Conservation (phyloP, 1,140 invertebrate genomes). For the Asobara japonica region DNA sequence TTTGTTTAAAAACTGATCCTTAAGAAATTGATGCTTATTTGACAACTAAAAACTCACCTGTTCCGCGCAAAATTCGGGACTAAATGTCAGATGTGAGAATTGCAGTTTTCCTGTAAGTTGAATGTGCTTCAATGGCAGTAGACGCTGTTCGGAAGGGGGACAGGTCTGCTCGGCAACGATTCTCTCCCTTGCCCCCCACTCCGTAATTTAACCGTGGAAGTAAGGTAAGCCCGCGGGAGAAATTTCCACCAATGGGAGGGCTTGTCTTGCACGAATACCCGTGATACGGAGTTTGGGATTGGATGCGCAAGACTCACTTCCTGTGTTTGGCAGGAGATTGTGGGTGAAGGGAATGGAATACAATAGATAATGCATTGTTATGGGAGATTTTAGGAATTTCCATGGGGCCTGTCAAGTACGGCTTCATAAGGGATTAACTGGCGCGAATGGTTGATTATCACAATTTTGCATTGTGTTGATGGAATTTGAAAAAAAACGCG, state of each 20-base stretch:
- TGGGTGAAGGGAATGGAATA: no score
- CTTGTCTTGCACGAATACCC: slow-evolving; percentile 30
- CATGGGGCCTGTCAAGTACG: no score
- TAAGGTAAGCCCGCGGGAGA: slow-evolving; percentile 34
- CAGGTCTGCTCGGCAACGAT: not conserved
- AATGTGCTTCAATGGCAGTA: slow-evolving; percentile 42
- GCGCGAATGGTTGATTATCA: no score
- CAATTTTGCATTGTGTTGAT: no score
- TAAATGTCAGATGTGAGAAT: slow-evolving; percentile 28
- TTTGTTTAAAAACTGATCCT: not conserved
- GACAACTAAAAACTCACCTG: slow-evolving; percentile 28
- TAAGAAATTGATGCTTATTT: not conserved
- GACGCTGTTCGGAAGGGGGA: slow-evolving; percentile 34
- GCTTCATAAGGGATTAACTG: no score
- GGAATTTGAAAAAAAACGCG: no score
- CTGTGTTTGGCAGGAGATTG: no score
- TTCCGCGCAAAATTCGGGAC: slow-evolving; percentile 3
- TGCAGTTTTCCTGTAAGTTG: slow-evolving; percentile 34
- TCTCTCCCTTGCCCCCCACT: slow-evolving; percentile 7
- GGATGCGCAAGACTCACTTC: no score
- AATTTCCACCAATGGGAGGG: slow-evolving; percentile 31
- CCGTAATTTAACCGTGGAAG: slow-evolving; percentile 35
- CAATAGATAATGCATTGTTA: no score
- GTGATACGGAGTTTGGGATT: slow-evolving; percentile 31
- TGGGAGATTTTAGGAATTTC: no score